Evolutionary conservation across 92 coral and sea anemone species (phyloP).

Genomic region (Desmophyllum pertusum): DNA sequence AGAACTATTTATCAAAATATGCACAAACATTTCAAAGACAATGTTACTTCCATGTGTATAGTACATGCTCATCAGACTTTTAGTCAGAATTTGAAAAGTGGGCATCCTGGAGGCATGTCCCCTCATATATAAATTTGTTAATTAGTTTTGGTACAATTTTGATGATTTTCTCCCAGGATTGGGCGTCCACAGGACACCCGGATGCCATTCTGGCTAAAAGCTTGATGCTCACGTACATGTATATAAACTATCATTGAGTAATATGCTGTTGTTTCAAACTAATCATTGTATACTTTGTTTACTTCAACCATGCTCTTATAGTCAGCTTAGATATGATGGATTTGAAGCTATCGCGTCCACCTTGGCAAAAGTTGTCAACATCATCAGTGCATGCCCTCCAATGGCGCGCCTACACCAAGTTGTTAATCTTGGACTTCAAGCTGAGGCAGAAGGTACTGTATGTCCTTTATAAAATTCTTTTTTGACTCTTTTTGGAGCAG

Average conservation of each 20-base stretch:
- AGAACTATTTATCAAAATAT: background rate
- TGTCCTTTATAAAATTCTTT: background rate
- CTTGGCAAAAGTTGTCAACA: constrained; percentile 85
- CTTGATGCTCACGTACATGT: no score
- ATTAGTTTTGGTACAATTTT: no score
- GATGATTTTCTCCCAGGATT: no score
- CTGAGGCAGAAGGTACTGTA: constrained; percentile 78
- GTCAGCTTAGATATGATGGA: constrained; percentile 96
- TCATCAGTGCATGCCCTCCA: constrained; percentile 95
- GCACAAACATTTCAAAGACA: no score
- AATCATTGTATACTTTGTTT: background rate
- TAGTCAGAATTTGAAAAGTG: no score
- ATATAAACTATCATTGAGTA: no score
- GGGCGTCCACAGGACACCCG: no score
- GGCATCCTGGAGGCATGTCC: no score
- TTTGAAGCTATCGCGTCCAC: constrained; percentile 89
- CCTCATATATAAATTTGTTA: no score
- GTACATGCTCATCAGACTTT: no score
- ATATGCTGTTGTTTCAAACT: background rate
- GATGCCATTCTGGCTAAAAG: no score
- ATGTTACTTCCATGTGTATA: no score
- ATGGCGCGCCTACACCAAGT: constrained; percentile 89
- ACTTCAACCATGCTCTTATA: background rate
- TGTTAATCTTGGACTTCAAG: constrained; percentile 77
- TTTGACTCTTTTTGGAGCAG: background rate